phyloP scores from a whole-genome alignment of 1,140 invertebrate species.

The Gyrodactylus salaris region DNA sequence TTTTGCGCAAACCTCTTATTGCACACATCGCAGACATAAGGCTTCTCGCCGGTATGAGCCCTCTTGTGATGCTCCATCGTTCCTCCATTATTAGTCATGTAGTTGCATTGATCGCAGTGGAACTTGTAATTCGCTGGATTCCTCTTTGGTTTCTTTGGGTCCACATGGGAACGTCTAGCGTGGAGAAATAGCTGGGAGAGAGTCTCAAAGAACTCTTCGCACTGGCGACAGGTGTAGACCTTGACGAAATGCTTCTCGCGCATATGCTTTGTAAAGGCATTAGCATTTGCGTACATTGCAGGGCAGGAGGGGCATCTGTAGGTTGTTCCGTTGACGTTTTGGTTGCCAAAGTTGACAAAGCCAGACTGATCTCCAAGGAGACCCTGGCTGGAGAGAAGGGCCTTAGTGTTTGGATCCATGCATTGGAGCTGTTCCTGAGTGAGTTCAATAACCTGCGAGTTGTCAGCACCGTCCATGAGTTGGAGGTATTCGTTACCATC shows the following conservation, averaged over 20 bases:
- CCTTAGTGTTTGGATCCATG: neutral
- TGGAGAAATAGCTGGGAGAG: constrained; percentile 4
- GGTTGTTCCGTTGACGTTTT: neutral
- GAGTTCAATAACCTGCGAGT: neutral
- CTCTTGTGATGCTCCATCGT: constrained; percentile 15
- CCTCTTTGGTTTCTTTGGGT: constrained; percentile 7
- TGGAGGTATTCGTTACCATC: neutral
- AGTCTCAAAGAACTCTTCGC: constrained; percentile 7
- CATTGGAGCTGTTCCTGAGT: neutral
- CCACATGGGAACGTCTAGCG: constrained; percentile 2
- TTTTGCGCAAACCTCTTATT: constrained; percentile 66
- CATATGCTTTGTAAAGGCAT: constrained; percentile 7
- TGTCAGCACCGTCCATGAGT: neutral
- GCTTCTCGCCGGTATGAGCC: constrained; percentile 51
- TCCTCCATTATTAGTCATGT: constrained; percentile 9
- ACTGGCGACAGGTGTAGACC: constrained; percentile 5
- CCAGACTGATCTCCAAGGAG: neutral
- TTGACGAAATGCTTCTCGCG: constrained; percentile 5
- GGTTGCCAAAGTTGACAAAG: neutral
- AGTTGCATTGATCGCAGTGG: constrained; percentile 6
- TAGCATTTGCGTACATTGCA: neutral
- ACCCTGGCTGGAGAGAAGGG: neutral
- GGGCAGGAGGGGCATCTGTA: constrained; percentile 5
- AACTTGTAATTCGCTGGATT: constrained; percentile 5
- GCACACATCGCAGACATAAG: constrained; percentile 55